Conservation (phyloP, 1,140 invertebrate genomes). For the Dreissena polymorpha region DNA sequence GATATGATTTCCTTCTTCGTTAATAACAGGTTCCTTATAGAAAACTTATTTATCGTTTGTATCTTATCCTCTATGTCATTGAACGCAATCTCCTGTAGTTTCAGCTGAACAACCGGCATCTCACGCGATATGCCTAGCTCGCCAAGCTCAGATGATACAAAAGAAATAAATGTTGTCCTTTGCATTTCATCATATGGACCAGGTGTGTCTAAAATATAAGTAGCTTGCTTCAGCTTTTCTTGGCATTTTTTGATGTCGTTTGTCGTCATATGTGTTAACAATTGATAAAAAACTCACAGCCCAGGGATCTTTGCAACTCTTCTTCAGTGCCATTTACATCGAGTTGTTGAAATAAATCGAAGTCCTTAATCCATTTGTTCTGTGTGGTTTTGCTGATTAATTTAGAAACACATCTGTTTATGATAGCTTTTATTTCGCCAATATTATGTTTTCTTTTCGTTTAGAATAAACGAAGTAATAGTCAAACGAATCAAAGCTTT, state of each 20-base stretch:
- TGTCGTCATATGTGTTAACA: neutral
- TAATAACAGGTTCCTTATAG: too few relatives aligned
- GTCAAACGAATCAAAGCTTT: neutral
- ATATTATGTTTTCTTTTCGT: too few relatives aligned
- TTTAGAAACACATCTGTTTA: neutral
- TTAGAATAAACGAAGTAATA: too few relatives aligned
- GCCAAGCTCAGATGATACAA: too few relatives aligned
- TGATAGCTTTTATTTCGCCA: too few relatives aligned
- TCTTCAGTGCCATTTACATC: neutral
- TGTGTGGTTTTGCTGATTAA: neutral
- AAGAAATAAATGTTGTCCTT: neutral
- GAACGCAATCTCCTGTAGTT: too few relatives aligned
- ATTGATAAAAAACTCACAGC: neutral
- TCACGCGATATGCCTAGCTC: too few relatives aligned
- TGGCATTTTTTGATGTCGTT: neutral
- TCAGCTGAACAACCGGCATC: too few relatives aligned
- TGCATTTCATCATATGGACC: neutral
- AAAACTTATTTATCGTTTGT: too few relatives aligned
- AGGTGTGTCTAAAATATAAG: slow-evolving; percentile 1
- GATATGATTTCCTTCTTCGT: too few relatives aligned
- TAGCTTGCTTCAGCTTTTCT: neutral
- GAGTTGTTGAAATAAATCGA: neutral
- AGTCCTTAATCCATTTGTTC: neutral
- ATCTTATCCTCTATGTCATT: too few relatives aligned
- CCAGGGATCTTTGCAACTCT: neutral